Conservation (phyloP, 2,888 invertebrate genomes). For the Imbricaverruca yamaguchii region DNA sequence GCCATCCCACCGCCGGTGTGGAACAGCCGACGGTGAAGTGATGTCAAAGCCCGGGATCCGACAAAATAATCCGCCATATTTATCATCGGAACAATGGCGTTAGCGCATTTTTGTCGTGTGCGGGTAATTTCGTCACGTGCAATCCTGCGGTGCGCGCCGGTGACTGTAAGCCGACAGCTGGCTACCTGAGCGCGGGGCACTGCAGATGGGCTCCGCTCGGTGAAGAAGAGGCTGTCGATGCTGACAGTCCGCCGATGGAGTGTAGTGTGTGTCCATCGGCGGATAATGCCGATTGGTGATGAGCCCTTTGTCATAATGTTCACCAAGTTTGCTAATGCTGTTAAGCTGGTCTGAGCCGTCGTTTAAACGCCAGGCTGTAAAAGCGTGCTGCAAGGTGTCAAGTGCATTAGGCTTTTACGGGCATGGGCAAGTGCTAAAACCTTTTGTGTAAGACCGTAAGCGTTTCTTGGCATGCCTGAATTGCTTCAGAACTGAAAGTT, state of each 20-base stretch:
- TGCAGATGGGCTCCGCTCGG: too few relatives aligned
- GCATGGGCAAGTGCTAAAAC: not conserved
- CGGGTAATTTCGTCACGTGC: not conserved
- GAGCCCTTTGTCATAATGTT: not conserved
- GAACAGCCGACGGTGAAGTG: not conserved
- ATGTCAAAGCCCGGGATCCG: not conserved
- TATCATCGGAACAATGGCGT: not conserved
- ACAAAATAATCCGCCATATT: not conserved
- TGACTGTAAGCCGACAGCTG: too few relatives aligned
- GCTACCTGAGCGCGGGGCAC: too few relatives aligned
- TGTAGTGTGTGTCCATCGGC: too few relatives aligned
- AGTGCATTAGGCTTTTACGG: not conserved
- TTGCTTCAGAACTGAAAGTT: not conserved
- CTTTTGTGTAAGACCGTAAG: not conserved
- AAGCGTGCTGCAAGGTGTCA: not conserved
- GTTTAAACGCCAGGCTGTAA: not conserved
- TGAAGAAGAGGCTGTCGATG: too few relatives aligned
- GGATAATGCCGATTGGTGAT: not conserved
- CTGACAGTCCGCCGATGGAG: too few relatives aligned
- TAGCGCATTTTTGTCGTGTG: not conserved
- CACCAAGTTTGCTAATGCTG: not conserved
- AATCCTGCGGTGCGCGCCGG: not conserved
- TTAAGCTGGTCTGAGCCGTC: not conserved
- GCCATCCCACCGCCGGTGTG: too few relatives aligned
- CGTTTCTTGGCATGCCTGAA: not conserved